A percentile compares a stretch with the other conserved stretches of the same genome.
phyloP scores from a whole-genome alignment of 2,113 vertebrate species.

The Pelodiscus sinensis region DNA sequence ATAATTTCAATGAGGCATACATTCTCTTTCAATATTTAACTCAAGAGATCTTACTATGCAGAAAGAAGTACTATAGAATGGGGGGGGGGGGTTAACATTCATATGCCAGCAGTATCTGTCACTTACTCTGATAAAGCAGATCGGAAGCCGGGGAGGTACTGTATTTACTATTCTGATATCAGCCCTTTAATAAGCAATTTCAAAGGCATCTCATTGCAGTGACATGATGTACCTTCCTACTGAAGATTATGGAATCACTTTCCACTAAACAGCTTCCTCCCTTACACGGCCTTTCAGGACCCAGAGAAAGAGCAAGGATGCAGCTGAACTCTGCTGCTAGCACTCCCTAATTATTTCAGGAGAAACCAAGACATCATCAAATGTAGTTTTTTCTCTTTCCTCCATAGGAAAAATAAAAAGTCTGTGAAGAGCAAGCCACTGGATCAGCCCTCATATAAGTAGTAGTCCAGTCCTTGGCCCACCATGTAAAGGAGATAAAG shows the following conservation, averaged over 20 bases:
- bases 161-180: not conserved
- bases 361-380: slow-evolving; percentile 47
- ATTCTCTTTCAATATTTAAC: fast-evolving
- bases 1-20: fast-evolving
- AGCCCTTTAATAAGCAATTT: fast-evolving
- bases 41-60: not conserved
- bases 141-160: not conserved
- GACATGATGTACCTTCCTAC: slow-evolving; percentile 17
- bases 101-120: not conserved
- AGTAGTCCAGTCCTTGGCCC: not conserved
- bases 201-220: not conserved
- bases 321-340: not conserved
- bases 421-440: not conserved
- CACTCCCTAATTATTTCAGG: slow-evolving; percentile 59
- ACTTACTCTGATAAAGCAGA: not conserved
- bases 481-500: not conserved
- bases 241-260: not conserved
- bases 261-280: not conserved
- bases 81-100: not conserved
- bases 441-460: not conserved
- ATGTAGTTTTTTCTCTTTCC: not conserved
- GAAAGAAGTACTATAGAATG: not conserved
- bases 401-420: slow-evolving; percentile 16
- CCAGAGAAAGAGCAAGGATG: not conserved
- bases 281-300: slow-evolving; percentile 15